These are phyloP conservation scores for Marmota monax DNA, from an alignment of 2,113 vertebrate genomes.

Conservation along the genomic window DNA sequence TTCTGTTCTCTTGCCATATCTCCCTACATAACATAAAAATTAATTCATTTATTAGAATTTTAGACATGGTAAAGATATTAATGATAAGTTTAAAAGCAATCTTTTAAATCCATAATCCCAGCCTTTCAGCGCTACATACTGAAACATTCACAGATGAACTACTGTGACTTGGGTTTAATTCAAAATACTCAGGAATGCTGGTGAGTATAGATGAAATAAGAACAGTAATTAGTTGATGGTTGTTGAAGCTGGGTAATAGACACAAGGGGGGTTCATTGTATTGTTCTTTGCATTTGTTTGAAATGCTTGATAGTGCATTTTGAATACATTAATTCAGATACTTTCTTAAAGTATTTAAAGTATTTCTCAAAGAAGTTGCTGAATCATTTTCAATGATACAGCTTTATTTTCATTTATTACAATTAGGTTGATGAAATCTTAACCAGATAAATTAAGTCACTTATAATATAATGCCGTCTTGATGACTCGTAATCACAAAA, in stretches of 20 bases:
- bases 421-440: background rate
- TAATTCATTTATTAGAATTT: background rate
- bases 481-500: background rate
- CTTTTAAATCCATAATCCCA: background rate
- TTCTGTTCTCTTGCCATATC: constrained; percentile 89
- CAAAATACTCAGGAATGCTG: background rate
- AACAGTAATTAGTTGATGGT: background rate
- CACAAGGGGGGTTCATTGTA: background rate
- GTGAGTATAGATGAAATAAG: background rate
- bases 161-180: background rate
- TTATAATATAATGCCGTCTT: background rate
- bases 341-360: constrained; percentile 35
- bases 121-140: background rate
- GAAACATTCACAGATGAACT: background rate
- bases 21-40: constrained; percentile 83
- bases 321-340: constrained; percentile 12
- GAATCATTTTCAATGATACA: constrained; percentile 27
- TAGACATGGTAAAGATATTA: background rate
- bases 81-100: background rate
- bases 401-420: constrained; percentile 2
- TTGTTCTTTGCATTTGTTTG: background rate
- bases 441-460: background rate
- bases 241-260: background rate
- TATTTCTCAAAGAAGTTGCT: background rate
- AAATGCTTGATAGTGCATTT: constrained; percentile 27